Evolutionary conservation across 2,797 vertebrate genomes (phyloP), one percentile per base, ranked within the genome.

Genomic region (Enteromius argenteus): DNA sequence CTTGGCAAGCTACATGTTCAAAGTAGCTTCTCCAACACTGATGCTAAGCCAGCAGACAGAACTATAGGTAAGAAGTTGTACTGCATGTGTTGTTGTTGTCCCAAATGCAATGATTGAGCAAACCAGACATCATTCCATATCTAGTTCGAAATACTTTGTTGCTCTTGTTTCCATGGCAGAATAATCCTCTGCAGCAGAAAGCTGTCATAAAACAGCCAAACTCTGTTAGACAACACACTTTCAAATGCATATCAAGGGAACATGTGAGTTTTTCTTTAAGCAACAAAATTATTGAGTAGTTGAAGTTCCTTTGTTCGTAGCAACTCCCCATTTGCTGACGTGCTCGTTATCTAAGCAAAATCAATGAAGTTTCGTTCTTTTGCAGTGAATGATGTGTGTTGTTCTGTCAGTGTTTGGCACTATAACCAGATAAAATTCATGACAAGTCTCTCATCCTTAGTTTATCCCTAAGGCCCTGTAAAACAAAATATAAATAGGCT

Each of bases 381-480:
- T 73, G 56, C 3, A 3, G 42, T 73, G 74, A 27, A 32, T 42
- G 69, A 67, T 76, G 21, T 39, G 51, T 58, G 51, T 81, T 64
- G 64, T 39, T 87, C 30, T 84, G 62, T 87, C 77, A 51, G 1
- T 64, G 19, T 30, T 53, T 37, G 23, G 51, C 81, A 53, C 79
- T n/a, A 9, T 13, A 73, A 62, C 44, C 66, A 60, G 71, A 79
- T 46, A 46, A 53, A 73, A 67, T 49, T 73, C 4, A 81, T 64
- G 39, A 49, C 56, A 49, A 51, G 66, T 67, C 67, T 80, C 46
- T 69, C 46, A 39, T 51, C 75, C 67, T 88, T 60, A 64, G 44
- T 83, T 68, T 80, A 85, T 79, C 66, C 80, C 71, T 80, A 73
- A 64, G 86, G 83, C 66, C 46, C 77, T 83, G 80, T 68, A 84